Evolutionary conservation across 2,113 vertebrate genomes (phyloP), one percentile per base, ranked within the genome.

Genomic region (Trematocara unimaculatum): DNA sequence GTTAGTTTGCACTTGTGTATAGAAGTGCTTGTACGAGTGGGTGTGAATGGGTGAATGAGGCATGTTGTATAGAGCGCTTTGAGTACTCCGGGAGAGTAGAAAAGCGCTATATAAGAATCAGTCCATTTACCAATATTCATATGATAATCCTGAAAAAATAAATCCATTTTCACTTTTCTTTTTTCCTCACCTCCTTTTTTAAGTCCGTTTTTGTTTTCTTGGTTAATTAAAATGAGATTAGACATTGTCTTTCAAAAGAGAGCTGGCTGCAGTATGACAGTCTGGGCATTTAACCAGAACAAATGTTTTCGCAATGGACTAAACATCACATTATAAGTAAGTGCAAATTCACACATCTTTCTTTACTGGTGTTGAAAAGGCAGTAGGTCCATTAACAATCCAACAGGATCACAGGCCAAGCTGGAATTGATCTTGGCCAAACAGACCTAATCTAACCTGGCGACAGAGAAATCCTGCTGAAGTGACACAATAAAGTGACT

Each of bases 391-490:
- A 90, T 92, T 91, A 85, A 84, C 56, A 82, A 84, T 91, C 38
- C 53, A 84, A 17, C 55, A 49, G 64, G 88, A 93, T 88, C 82
- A 90, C 3, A 4, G 80, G 84, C 86, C 80, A 85, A 84, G 82
- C 82, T 78, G 47, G 58, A 91, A 91, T 89, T 91, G 88, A 91
- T 92, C 85, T 26, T 31, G 78, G 74, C 89, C 58, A 90, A 90
- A 93, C 85, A 87, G 91, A 85, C 51, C 35, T 33, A 88, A 89
- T 93, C 88, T 84, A 78, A 93, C 51, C 60, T 79, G 42, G 40
- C 8, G 6, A 90, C 47, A 56, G 31, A 60, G 7, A 40, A 35
- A 82, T 40, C 53, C 40, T 53, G 35, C 23, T 49, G 84, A 80
- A 88, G 64, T 78, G 85, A 88, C 79, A 84, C 35, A 18, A 12